These are phyloP conservation scores for Drosophila leontia DNA, from an alignment of 1,140 invertebrate species.

Conservation along the genomic window DNA sequence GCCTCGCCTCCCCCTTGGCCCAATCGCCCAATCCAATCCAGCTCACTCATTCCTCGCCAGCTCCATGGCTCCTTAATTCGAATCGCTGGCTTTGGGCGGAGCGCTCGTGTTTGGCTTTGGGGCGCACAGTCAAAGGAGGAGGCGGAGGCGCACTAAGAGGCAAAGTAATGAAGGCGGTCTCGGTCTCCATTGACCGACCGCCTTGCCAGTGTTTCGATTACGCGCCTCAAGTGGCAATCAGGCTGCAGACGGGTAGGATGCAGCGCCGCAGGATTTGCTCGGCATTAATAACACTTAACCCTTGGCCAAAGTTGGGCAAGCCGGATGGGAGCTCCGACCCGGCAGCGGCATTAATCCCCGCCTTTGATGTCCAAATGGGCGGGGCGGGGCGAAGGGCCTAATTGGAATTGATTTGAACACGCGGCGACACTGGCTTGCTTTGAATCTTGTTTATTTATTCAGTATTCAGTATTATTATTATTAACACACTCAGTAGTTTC, in stretches of 20 bases:
- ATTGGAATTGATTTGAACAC: conserved; percentile 57
- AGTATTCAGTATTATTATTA: conserved; percentile 71
- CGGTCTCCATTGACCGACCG: conserved; percentile 55
- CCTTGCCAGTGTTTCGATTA: conserved; percentile 72
- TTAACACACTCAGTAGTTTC: conserved; percentile 83
- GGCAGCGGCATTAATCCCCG: conserved; percentile 31
- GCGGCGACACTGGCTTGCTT: conserved; percentile 1
- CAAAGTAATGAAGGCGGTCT: conserved; percentile 67
- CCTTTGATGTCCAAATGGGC: conserved; percentile 26
- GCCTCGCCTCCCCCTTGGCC: not conserved
- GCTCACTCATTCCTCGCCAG: not conserved
- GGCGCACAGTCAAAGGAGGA: conserved; percentile 14
- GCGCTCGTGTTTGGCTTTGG: conserved; percentile 36
- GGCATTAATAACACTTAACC: conserved; percentile 73
- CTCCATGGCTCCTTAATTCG: conserved; percentile 34
- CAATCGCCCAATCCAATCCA: not conserved
- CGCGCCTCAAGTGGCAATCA: conserved; percentile 53
- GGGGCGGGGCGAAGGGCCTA: not conserved
- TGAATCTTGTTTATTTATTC: conserved; percentile 72
- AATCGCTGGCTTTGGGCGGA: conserved; percentile 34
- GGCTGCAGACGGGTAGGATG: conserved; percentile 43
- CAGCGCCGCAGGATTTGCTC: conserved; percentile 38
- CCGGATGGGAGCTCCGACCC: conserved; percentile 4
- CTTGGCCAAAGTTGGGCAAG: conserved; percentile 33
- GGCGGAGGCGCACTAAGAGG: conserved; percentile 1